Conservation (phyloP, 2,888 invertebrate genomes). For the Polyommatus icarus region DNA sequence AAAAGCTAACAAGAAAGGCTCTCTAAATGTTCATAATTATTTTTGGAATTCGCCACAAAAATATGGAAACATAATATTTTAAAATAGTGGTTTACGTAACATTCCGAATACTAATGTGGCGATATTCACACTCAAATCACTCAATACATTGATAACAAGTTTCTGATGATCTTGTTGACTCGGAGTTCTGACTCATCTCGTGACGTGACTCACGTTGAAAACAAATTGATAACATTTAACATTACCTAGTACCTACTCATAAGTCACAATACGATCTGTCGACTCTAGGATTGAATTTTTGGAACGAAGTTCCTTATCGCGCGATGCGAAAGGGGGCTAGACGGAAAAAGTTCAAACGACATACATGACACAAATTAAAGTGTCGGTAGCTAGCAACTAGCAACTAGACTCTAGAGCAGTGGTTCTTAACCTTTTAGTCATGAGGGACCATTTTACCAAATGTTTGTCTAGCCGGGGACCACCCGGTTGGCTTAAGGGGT, state of each 20-base stretch:
- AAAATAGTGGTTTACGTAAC: slow-evolving; percentile 5
- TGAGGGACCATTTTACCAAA: no score
- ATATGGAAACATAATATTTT: background rate
- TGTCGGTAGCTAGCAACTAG: no score
- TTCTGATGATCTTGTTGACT: slow-evolving; percentile 5
- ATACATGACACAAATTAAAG: no score
- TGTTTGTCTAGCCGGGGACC: no score
- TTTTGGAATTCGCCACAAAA: background rate
- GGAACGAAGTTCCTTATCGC: no score
- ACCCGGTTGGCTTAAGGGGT: no score
- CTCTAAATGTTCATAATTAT: background rate
- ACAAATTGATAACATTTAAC: background rate
- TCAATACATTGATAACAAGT: slow-evolving; percentile 12
- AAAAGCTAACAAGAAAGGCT: no score
- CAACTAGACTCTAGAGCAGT: no score
- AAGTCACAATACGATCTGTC: background rate
- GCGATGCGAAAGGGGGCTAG: no score
- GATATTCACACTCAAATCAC: background rate
- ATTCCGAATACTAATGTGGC: background rate
- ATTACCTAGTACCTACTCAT: background rate
- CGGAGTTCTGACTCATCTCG: background rate
- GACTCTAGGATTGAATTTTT: background rate
- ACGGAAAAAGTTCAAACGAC: no score
- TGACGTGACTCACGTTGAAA: background rate
- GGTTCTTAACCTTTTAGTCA: no score